These are phyloP conservation scores for Lepus timidus DNA, from an alignment of 2,113 vertebrate species.

Conservation along the genomic window DNA sequence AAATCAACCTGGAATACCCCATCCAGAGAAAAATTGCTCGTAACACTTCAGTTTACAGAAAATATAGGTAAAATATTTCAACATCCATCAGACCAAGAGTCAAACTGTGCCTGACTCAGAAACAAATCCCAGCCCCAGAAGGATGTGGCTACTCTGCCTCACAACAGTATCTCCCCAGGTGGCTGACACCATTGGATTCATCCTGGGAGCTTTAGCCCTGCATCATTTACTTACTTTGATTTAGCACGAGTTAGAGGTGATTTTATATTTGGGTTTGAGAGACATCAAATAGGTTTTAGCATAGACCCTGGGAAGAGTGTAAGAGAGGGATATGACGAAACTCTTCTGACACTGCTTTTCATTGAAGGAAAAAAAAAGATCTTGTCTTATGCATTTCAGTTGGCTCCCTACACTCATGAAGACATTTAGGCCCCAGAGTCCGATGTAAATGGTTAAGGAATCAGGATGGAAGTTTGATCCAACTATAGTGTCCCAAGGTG, in stretches of 20 bases:
- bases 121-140: not conserved
- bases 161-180: not conserved
- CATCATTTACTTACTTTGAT: not conserved
- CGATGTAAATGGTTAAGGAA: too few relatives aligned
- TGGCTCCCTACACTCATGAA: too few relatives aligned
- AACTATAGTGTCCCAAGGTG: too few relatives aligned
- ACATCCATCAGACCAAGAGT: not conserved
- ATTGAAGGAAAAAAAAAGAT: not conserved
- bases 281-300: not conserved
- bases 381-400: not conserved
- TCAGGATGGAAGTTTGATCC: too few relatives aligned
- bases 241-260: not conserved
- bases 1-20: not conserved
- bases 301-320: not conserved
- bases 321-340: not conserved
- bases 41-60: not conserved
- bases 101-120: not conserved
- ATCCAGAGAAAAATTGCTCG: not conserved
- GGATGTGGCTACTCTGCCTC: not conserved
- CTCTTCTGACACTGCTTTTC: not conserved
- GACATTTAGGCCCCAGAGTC: too few relatives aligned
- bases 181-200: not conserved
- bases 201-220: not conserved
- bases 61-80: not conserved
- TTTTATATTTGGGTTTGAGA: not conserved